Evolutionary conservation across 2,797 vertebrate genomes (phyloP).

Genomic region (Girardinus metallicus): DNA sequence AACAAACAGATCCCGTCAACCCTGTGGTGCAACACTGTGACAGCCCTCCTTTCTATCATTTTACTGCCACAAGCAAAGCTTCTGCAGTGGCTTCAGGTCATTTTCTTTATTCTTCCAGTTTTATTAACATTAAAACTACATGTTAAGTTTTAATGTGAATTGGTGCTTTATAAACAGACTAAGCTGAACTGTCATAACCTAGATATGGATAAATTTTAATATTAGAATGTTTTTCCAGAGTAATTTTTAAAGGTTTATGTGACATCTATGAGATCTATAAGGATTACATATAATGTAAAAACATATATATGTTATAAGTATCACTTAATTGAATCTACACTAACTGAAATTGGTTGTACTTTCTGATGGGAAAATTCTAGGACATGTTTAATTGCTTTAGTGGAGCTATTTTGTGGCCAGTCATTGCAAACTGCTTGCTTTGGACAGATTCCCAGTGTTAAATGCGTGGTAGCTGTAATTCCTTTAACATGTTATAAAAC

Average conservation of each 20-base stretch:
- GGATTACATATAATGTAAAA: too few species aligned
- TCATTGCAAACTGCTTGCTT: neutral
- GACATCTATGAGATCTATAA: neutral
- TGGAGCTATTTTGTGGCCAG: constrained; percentile 13
- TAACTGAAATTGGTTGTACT: neutral
- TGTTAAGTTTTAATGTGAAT: neutral
- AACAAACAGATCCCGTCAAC: constrained; percentile 96
- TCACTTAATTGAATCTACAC: neutral
- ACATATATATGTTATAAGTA: neutral
- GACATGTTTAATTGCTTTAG: constrained; percentile 15
- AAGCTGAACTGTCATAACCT: neutral
- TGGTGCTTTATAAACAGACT: neutral
- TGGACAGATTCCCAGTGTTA: neutral
- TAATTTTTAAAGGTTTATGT: neutral
- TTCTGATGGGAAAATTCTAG: constrained; percentile 8
- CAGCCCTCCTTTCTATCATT: constrained; percentile 95
- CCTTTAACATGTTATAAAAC: neutral
- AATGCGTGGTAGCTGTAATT: neutral
- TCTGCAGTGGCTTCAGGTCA: constrained; percentile 90
- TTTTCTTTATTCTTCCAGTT: neutral
- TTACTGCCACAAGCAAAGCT: constrained; percentile 91
- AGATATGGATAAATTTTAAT: neutral
- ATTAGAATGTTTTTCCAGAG: neutral
- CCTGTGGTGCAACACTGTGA: constrained; percentile 96
- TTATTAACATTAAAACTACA: neutral